Percentiles rank a stretch among this genome's conserved stretches.
phyloP scores from a whole-genome alignment of 2,888 invertebrate species.

The Cenopis cana region DNA sequence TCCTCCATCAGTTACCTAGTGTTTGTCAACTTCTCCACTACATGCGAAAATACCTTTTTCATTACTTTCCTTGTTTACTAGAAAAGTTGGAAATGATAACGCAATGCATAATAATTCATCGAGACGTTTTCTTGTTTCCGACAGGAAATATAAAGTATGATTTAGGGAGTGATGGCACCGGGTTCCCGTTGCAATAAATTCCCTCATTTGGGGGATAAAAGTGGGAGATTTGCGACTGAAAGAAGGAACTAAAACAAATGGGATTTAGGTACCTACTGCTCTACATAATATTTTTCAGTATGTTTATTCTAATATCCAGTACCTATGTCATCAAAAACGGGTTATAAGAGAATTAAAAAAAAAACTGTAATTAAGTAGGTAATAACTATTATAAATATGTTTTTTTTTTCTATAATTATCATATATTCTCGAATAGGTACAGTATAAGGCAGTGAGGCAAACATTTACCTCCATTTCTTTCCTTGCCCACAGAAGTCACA shows the following conservation, averaged over 20 bases:
- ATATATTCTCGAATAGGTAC: no score
- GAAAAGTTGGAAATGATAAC: constrained; percentile 15
- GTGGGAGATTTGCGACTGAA: constrained; percentile 24
- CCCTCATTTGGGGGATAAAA: constrained; percentile 36
- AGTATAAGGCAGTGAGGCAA: background rate
- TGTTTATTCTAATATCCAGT: no score
- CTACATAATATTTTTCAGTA: no score
- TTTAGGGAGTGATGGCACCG: constrained; percentile 43
- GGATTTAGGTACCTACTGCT: background rate
- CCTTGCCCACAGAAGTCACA: constrained; percentile 62
- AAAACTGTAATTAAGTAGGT: no score
- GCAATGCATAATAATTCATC: constrained; percentile 33
- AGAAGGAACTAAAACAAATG: constrained; percentile 28
- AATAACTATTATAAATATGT: no score
- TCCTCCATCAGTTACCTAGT: background rate
- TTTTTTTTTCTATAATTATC: no score
- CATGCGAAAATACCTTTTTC: background rate
- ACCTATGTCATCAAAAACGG: no score
- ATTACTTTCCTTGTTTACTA: constrained; percentile 24
- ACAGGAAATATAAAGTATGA: constrained; percentile 44
- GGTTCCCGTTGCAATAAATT: constrained; percentile 39
- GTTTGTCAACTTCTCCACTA: background rate
- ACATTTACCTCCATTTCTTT: constrained; percentile 71
- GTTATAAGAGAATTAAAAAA: background rate
- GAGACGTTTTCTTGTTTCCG: constrained; percentile 35